phyloP scores from a whole-genome alignment of 2,888 invertebrate genomes.

The Mythimna albipuncta region DNA sequence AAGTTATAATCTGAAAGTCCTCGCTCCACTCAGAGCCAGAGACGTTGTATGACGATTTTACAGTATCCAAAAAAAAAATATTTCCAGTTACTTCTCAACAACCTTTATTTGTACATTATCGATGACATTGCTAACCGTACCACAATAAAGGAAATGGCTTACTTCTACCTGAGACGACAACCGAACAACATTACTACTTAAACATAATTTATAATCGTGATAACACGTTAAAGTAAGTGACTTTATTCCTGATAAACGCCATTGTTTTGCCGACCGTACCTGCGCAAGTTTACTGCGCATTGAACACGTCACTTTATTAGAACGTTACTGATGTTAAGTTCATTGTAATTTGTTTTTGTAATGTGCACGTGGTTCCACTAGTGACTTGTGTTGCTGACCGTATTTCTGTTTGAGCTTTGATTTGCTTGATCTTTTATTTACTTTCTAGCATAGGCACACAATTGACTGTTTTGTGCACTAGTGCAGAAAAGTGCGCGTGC shows the following conservation, averaged over 20 bases:
- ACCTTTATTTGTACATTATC: constrained; percentile 1
- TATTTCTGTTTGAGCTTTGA: constrained; percentile 38
- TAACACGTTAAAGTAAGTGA: constrained; percentile 56
- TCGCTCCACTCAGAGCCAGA: no score
- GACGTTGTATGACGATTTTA: no score
- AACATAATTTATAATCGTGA: constrained; percentile 62
- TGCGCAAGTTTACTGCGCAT: constrained; percentile 69
- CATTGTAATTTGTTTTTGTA: constrained; percentile 74
- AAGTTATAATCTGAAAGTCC: no score
- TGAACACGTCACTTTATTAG: constrained; percentile 74
- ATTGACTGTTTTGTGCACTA: no score
- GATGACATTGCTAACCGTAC: constrained; percentile 40
- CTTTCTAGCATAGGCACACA: no score
- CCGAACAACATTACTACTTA: constrained; percentile 50
- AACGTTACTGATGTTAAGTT: constrained; percentile 71
- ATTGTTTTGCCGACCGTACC: constrained; percentile 64
- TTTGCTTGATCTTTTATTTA: neutral
- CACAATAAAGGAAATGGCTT: constrained; percentile 50
- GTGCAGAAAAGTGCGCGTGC: no score
- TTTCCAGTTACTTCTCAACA: neutral
- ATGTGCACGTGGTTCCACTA: constrained; percentile 51
- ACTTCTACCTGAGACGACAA: constrained; percentile 49
- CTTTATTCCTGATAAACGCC: constrained; percentile 58
- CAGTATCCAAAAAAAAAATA: no score
- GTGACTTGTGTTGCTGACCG: constrained; percentile 61